Evolutionary conservation across 2,797 vertebrate species (phyloP).

Genomic region (Cheirogaleus major): DNA sequence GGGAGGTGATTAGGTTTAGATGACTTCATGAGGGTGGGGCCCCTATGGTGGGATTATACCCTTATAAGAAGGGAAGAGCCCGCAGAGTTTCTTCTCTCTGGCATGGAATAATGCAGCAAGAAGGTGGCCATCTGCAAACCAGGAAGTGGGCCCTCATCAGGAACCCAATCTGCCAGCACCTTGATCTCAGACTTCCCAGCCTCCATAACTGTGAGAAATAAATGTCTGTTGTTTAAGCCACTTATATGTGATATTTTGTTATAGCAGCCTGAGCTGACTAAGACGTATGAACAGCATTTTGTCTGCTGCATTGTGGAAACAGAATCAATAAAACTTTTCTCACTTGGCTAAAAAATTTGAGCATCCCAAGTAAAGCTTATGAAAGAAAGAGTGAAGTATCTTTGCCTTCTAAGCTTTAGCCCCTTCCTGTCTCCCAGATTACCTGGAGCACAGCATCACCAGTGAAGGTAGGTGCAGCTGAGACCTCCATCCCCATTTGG

Average conservation of each 20-base stretch:
- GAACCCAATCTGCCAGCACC: neutral
- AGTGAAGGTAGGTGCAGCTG: neutral
- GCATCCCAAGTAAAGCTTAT: constrained; percentile 1
- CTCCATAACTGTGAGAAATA: neutral
- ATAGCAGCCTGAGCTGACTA: neutral
- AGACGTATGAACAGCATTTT: neutral
- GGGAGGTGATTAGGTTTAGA: neutral
- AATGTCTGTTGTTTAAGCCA: neutral
- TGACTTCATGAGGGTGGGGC: neutral
- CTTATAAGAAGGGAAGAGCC: neutral
- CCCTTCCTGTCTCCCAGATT: neutral
- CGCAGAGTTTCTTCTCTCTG: neutral
- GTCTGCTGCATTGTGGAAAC: neutral
- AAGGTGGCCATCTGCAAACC: neutral
- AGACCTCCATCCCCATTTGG: neutral
- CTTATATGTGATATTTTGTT: neutral
- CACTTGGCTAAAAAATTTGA: constrained; percentile 42
- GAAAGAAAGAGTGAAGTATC: neutral
- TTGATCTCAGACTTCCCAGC: neutral
- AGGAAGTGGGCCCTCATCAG: neutral
- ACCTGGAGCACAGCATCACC: neutral
- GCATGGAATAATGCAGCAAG: neutral
- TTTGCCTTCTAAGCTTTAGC: neutral
- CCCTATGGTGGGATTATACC: neutral
- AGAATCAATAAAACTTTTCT: constrained; percentile 15